A percentile compares a stretch with the other conserved stretches of the same genome.
Conservation (phyloP, 1,140 invertebrate species). For the Diplogasteroides magnus region DNA sequence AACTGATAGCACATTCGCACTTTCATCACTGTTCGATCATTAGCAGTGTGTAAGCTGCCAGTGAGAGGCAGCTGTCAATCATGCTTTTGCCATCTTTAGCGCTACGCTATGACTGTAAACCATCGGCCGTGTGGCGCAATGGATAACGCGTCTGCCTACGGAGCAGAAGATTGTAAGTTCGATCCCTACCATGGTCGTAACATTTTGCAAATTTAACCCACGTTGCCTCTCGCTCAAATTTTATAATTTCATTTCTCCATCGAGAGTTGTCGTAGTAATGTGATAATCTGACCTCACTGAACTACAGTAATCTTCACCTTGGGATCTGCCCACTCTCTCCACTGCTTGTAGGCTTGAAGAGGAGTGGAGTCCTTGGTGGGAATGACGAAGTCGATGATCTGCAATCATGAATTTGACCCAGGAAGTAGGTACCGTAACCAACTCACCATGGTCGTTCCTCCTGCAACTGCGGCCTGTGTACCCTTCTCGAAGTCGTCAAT, state of each 20-base stretch:
- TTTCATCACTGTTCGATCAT: too few species aligned
- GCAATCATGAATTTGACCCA: not conserved
- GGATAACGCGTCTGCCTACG: slow-evolving; percentile 3
- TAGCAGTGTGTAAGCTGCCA: too few species aligned
- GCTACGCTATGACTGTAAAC: too few species aligned
- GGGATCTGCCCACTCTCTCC: slow-evolving; percentile 77
- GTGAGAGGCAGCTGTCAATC: too few species aligned
- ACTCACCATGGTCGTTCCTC: slow-evolving; percentile 84
- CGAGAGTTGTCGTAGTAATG: too few species aligned
- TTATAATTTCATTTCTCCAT: too few species aligned
- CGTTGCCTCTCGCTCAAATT: too few species aligned
- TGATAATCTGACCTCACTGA: too few species aligned
- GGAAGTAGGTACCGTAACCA: too few species aligned
- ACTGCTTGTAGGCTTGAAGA: slow-evolving; percentile 83
- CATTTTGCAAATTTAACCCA: not conserved
- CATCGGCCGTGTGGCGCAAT: not conserved
- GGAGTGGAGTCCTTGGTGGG: slow-evolving; percentile 69
- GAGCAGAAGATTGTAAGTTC: slow-evolving; percentile 6
- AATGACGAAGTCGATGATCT: slow-evolving; percentile 55
- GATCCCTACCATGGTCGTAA: not conserved
- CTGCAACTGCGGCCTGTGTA: slow-evolving; percentile 79
- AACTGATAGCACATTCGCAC: not conserved
- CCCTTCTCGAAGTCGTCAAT: slow-evolving; percentile 84
- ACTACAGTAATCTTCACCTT: too few species aligned
- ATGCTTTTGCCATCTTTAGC: too few species aligned